A percentile compares a stretch with the other conserved stretches of the same genome.
Conservation (phyloP, 2,113 vertebrate species). For the Phrynosoma blainvillii region DNA sequence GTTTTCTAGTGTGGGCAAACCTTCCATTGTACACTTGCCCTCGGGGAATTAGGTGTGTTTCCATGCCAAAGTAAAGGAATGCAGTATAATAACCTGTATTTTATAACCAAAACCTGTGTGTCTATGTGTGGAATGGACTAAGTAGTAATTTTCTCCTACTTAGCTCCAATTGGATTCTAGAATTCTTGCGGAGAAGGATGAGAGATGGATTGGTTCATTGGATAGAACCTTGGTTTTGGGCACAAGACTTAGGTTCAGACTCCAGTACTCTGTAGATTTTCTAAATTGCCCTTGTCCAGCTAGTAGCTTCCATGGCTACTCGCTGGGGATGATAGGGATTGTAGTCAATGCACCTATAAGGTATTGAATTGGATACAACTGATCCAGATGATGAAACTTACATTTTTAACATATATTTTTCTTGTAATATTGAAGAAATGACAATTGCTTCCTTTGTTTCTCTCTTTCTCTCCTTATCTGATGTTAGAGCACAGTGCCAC, state of each 20-base stretch:
- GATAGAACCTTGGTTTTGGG: not conserved
- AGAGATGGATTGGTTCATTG: not conserved
- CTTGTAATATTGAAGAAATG: too few relatives aligned
- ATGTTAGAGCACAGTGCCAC: not conserved
- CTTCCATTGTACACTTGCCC: not conserved
- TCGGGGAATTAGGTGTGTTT: not conserved
- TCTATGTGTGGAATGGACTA: not conserved
- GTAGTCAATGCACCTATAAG: too few relatives aligned
- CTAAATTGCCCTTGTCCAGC: not conserved
- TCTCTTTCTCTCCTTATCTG: not conserved
- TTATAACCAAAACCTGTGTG: not conserved
- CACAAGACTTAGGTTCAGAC: not conserved
- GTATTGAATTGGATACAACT: not conserved
- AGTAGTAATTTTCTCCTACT: not conserved
- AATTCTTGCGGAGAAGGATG: too few relatives aligned
- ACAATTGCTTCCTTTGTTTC: not conserved
- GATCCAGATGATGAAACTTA: not conserved
- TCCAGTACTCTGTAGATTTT: not conserved
- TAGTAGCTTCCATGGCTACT: not conserved
- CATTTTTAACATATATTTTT: not conserved
- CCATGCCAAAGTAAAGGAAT: too few relatives aligned
- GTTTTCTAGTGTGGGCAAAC: not conserved
- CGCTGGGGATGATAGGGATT: too few relatives aligned
- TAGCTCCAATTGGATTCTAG: not conserved
- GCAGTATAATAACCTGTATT: not conserved